phyloP scores from a whole-genome alignment of 1,140 invertebrate genomes.

The Yoshiicerus persimilis region DNA sequence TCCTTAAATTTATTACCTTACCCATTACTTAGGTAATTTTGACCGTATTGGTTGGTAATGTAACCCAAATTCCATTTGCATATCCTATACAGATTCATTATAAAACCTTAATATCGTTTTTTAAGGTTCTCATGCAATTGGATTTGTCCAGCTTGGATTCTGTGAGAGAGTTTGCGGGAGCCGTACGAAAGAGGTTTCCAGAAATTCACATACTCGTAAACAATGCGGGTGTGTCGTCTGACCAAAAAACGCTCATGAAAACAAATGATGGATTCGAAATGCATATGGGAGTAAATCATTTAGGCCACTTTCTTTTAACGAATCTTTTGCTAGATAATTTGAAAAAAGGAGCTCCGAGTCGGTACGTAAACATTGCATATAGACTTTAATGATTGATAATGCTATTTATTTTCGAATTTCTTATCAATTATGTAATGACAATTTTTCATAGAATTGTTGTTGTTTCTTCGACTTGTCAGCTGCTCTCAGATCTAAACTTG shows the following conservation, averaged over 20 bases:
- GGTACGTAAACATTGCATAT: no score
- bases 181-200: constrained; percentile 62
- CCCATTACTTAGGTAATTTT: no score
- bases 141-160: constrained; percentile 73
- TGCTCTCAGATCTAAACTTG: constrained; percentile 62
- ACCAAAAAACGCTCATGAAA: neutral
- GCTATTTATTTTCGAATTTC: no score
- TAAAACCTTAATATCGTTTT: no score
- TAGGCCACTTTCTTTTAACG: constrained; percentile 60
- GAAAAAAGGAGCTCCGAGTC: constrained; percentile 50
- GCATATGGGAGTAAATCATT: constrained; percentile 67
- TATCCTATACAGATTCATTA: no score
- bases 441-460: constrained; percentile 57
- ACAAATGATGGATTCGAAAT: constrained; percentile 82
- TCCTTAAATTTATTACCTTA: no score
- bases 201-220: constrained; percentile 66
- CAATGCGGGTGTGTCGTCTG: neutral
- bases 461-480: neutral
- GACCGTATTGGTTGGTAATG: no score
- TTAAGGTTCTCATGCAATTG: constrained; percentile 61
- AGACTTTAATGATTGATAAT: no score
- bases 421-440: constrained; percentile 83
- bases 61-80: no score
- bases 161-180: constrained; percentile 68
- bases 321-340: constrained; percentile 56